These are phyloP conservation scores for Cacajao melanocephalus DNA, from an alignment of 2,797 vertebrate genomes.

Conservation along the genomic window DNA sequence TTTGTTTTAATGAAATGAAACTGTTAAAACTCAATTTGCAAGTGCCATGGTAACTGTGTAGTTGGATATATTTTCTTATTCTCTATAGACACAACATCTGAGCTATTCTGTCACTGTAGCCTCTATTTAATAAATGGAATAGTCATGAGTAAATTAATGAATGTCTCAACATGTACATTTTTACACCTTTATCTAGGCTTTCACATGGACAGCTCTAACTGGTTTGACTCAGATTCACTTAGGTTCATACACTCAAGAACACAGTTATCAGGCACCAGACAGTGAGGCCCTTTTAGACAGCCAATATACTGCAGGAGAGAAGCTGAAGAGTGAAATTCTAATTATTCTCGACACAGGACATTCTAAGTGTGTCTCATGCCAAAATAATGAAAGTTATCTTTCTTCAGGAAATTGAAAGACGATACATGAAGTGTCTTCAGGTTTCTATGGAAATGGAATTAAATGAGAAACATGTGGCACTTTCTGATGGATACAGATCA, in stretches of 20 bases:
- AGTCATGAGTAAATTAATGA: slow-evolving; percentile 45
- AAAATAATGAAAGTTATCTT: slow-evolving; percentile 73
- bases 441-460: slow-evolving; percentile 49
- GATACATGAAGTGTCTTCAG: slow-evolving; percentile 7
- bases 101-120: background rate
- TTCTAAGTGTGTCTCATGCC: background rate
- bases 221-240: background rate
- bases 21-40: slow-evolving; percentile 41
- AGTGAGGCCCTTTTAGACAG: slow-evolving; percentile 10
- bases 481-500: slow-evolving; percentile 45
- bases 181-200: slow-evolving; percentile 37
- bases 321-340: slow-evolving; percentile 57
- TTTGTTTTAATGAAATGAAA: background rate
- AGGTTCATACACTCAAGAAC: slow-evolving; percentile 32
- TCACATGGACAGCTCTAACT: background rate
- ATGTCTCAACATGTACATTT: background rate
- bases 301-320: background rate
- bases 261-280: slow-evolving; percentile 65
- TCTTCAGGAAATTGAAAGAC: slow-evolving; percentile 69
- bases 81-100: background rate
- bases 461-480: slow-evolving; percentile 53
- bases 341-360: slow-evolving; percentile 60
- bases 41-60: background rate
- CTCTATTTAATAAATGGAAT: background rate
- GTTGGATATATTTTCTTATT: background rate